Evolutionary conservation across 2,797 vertebrate species (phyloP).

Genomic region (Acrossocheilus fasciatus): DNA sequence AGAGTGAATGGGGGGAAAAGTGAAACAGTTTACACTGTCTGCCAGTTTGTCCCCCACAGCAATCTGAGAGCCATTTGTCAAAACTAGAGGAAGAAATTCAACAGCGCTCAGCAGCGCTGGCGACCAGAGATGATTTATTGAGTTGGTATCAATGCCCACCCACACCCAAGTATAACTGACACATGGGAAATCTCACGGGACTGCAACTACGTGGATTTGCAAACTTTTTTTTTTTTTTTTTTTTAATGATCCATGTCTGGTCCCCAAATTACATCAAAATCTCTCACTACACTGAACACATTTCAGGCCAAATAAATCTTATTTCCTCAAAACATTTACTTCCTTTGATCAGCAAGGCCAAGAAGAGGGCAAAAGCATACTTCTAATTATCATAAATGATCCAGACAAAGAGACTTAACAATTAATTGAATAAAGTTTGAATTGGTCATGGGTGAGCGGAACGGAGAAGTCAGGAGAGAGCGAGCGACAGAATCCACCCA

Average conservation of each 20-base stretch:
- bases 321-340: background rate
- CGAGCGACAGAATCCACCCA: slow-evolving; percentile 12
- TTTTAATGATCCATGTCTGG: slow-evolving; percentile 26
- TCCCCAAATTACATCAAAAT: slow-evolving; percentile 13
- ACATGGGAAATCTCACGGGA: slow-evolving; percentile 33
- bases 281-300: background rate
- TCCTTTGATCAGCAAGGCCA: slow-evolving; percentile 12
- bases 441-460: slow-evolving; percentile 24
- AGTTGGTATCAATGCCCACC: slow-evolving; percentile 46
- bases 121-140: slow-evolving; percentile 58
- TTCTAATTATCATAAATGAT: slow-evolving; percentile 28
- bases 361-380: background rate
- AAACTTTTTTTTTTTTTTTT: background rate
- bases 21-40: slow-evolving; percentile 56
- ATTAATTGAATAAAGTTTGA: slow-evolving; percentile 30
- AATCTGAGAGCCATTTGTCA: slow-evolving; percentile 69
- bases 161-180: slow-evolving; percentile 43
- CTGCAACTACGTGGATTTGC: slow-evolving; percentile 34
- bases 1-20: slow-evolving; percentile 35
- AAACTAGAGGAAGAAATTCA: slow-evolving; percentile 58
- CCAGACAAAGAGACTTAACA: slow-evolving; percentile 33
- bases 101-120: slow-evolving; percentile 29
- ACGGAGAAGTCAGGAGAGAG: slow-evolving; percentile 6
- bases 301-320: background rate
- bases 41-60: slow-evolving; percentile 56